Evolutionary conservation across 2,888 invertebrate species (phyloP).

Genomic region (Scaptomyza polygonia): DNA sequence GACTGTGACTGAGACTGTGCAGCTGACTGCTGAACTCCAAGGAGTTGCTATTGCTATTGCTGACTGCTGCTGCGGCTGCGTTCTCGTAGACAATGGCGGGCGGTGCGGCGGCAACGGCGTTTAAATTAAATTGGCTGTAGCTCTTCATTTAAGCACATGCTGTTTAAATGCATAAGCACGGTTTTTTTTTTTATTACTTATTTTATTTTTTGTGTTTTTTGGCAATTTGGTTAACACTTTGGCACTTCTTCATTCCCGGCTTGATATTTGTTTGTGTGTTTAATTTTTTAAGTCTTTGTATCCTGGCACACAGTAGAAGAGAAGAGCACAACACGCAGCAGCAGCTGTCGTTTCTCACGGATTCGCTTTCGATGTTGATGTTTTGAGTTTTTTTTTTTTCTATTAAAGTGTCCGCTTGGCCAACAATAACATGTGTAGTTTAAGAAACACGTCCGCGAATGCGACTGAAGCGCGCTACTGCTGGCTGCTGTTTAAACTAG

Average conservation of each 20-base stretch:
- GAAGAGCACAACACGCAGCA: slow-evolving; percentile 53
- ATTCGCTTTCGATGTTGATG: slow-evolving; percentile 67
- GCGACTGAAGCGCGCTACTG: slow-evolving; percentile 62
- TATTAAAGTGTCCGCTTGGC: slow-evolving; percentile 30
- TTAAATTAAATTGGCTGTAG: slow-evolving; percentile 78
- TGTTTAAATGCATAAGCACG: slow-evolving; percentile 43
- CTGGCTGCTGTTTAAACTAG: slow-evolving; percentile 68
- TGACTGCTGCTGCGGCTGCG: slow-evolving; percentile 61
- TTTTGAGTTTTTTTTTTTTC: slow-evolving; percentile 41
- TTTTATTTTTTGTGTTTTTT: slow-evolving; percentile 31
- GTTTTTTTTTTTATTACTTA: slow-evolving; percentile 1
- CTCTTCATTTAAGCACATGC: slow-evolving; percentile 81
- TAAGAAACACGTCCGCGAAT: slow-evolving; percentile 40
- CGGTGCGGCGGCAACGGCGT: slow-evolving; percentile 64
- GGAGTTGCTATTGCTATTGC: slow-evolving; percentile 49
- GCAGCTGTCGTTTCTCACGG: slow-evolving; percentile 81
- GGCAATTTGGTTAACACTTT: slow-evolving; percentile 74
- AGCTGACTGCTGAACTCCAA: slow-evolving; percentile 61
- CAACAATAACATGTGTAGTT: slow-evolving; percentile 33
- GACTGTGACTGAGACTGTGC: slow-evolving; percentile 60
- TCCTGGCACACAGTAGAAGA: slow-evolving; percentile 38
- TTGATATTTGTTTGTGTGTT: slow-evolving; percentile 42
- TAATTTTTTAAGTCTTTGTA: slow-evolving; percentile 41
- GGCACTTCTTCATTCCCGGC: slow-evolving; percentile 56
- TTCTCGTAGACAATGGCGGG: slow-evolving; percentile 72